These are phyloP conservation scores for Dunckerocampus dactyliophorus DNA, from an alignment of 2,113 vertebrate genomes.

Conservation along the genomic window DNA sequence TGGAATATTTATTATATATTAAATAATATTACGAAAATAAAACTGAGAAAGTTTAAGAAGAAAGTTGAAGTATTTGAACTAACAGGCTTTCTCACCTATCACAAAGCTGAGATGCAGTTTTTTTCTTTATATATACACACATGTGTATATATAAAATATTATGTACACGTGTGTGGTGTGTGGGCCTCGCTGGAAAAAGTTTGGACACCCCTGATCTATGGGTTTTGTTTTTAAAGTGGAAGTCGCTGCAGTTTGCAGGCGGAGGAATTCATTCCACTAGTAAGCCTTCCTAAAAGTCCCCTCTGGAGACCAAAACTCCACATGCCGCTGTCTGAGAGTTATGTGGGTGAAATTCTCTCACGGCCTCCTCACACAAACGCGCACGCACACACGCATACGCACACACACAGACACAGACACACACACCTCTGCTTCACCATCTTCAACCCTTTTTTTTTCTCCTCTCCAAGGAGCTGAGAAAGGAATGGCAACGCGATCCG, in stretches of 20 bases:
- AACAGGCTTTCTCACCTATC: too few relatives aligned
- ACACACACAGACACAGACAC: too few relatives aligned
- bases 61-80: too few relatives aligned
- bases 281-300: constrained; percentile 10
- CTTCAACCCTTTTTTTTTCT: not conserved
- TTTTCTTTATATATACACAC: too few relatives aligned
- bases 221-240: constrained; percentile 14
- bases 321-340: not conserved
- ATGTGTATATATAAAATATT: too few relatives aligned
- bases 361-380: not conserved
- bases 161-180: too few relatives aligned
- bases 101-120: too few relatives aligned
- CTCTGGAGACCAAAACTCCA: not conserved
- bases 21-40: too few relatives aligned
- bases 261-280: constrained; percentile 12
- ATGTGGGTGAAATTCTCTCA: constrained; percentile 2
- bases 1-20: too few relatives aligned
- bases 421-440: not conserved
- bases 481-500: constrained; percentile 12
- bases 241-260: constrained; percentile 13
- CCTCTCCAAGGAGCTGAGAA: constrained; percentile 1
- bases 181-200: too few relatives aligned
- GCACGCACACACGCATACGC: too few relatives aligned
- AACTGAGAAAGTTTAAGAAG: too few relatives aligned
- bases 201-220: not conserved